Conservation (phyloP, 35 echinoderm and acorn worm genomes). For the Nesometra sesokonis region DNA sequence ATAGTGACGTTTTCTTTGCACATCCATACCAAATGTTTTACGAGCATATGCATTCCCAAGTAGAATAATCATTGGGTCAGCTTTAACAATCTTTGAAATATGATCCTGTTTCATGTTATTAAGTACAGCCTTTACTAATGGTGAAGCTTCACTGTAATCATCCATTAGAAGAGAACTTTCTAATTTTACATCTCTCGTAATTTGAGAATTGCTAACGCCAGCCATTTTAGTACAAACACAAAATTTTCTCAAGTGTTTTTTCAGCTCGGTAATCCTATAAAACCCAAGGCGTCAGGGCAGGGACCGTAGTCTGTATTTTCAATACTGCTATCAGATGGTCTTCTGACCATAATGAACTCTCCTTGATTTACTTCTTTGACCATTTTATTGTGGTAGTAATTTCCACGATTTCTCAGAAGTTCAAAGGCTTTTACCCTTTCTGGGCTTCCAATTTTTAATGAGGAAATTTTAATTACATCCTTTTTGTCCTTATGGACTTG, state of each 20-base stretch:
- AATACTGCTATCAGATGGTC: not conserved
- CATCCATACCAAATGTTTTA: not conserved
- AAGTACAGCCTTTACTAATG: not conserved
- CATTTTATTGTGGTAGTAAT: slow-evolving; percentile 18
- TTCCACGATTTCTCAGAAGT: slow-evolving; percentile 8
- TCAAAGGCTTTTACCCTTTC: slow-evolving; percentile 9
- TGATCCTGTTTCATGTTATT: not conserved
- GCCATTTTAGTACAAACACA: not conserved
- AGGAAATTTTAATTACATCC: slow-evolving; percentile 6
- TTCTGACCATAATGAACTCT: slow-evolving; percentile 11
- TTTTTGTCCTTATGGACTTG: slow-evolving; percentile 9
- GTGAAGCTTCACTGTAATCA: not conserved
- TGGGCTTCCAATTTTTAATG: not conserved
- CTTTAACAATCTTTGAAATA: slow-evolving; percentile 4
- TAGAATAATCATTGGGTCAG: not conserved
- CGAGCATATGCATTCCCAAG: slow-evolving; percentile 6
- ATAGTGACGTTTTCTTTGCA: not conserved
- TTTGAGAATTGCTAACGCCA: not conserved
- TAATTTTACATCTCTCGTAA: slow-evolving; percentile 4
- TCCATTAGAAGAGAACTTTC: slow-evolving; percentile 16
- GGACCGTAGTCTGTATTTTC: slow-evolving; percentile 5
- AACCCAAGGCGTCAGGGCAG: slow-evolving; percentile 12
- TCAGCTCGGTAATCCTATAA: slow-evolving; percentile 1
- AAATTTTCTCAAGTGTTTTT: slow-evolving; percentile 2
- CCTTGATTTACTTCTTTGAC: not conserved